Evolutionary conservation across 1,140 invertebrate species (phyloP), one percentile per base, ranked within the genome.

Genomic region (Manduca sexta): DNA sequence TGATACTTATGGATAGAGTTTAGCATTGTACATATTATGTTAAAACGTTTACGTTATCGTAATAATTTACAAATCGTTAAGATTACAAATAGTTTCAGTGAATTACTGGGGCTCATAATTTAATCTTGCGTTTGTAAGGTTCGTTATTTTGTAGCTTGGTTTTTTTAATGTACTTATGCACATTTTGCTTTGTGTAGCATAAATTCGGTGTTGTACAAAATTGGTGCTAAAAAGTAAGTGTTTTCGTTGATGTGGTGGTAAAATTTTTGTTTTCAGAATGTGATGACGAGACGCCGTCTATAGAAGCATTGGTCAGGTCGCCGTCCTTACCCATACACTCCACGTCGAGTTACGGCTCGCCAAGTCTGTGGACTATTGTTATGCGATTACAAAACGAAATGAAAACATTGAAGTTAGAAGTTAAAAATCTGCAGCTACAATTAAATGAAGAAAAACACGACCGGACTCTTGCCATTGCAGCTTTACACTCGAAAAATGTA

Each of bases 361-460:
- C 81, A 14, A 82, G 76, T 45, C 56, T 84, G 21, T 86, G 81
- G 79, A 68, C 84, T 8, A 69, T 83, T 47, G 74, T 87, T 17
- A 75, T 86, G 69, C 60, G 78, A 46, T 56, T 87, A 18, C 82
- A 86, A 47, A 79, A 78, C 42, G 86, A 87, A 60, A 56, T 87
- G 31, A 84, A 82, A 62, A 74, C 69, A 37, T 67, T 87, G 41
- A 85, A 80, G 61, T 52, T 75, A 50, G 82, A 87, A 39, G 64
- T 87, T 21, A 84, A 78, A 51, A 70, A 73, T 45, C 51, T 87
- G 34, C 74, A 81, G 45, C 52, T 74, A 8, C 83, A 86, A 54
- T 53, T 87, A 42, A 79, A 79, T 43, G 81, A 86, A 50, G 84
- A 86, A 59, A 76, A 76, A 73, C 86, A 86, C 38, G 83, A 87